These are phyloP conservation scores for Chiloscyllium plagiosum DNA, from an alignment of 2,113 vertebrate species.

Conservation along the genomic window DNA sequence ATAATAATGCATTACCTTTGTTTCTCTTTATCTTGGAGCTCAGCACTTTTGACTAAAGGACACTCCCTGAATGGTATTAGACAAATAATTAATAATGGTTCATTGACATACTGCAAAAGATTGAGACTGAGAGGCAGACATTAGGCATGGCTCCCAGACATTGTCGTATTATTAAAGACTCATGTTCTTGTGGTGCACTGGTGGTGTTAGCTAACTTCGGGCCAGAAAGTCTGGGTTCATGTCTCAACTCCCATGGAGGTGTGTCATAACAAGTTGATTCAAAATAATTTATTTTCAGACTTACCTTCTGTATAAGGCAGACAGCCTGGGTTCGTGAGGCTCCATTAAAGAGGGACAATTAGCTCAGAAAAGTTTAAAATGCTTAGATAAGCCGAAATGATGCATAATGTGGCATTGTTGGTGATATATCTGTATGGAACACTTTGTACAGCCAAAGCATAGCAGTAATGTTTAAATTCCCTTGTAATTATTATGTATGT, in stretches of 20 bases:
- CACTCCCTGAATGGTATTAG: not conserved
- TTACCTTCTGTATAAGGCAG: not conserved
- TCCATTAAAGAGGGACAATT: not conserved
- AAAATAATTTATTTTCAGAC: not conserved
- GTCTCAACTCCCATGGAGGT: too few species aligned
- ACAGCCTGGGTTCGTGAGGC: not conserved
- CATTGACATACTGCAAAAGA: not conserved
- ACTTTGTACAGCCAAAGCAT: slow-evolving; percentile 12
- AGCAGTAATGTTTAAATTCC: not conserved
- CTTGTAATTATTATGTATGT: not conserved
- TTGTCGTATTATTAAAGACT: not conserved
- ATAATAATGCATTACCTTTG: not conserved
- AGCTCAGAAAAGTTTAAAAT: not conserved
- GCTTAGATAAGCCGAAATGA: not conserved
- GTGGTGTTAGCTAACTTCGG: too few species aligned
- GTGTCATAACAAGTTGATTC: too few species aligned
- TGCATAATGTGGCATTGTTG: not conserved
- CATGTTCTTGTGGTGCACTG: too few species aligned
- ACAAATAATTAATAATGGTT: not conserved
- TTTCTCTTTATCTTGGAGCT: not conserved
- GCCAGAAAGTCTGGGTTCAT: too few species aligned
- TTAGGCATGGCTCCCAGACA: not conserved
- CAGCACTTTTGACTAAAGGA: not conserved
- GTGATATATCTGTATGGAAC: not conserved
- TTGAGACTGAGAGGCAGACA: not conserved